These are phyloP conservation scores for Tachyglossus aculeatus DNA, from an alignment of 2,797 vertebrate species.

Conservation along the genomic window DNA sequence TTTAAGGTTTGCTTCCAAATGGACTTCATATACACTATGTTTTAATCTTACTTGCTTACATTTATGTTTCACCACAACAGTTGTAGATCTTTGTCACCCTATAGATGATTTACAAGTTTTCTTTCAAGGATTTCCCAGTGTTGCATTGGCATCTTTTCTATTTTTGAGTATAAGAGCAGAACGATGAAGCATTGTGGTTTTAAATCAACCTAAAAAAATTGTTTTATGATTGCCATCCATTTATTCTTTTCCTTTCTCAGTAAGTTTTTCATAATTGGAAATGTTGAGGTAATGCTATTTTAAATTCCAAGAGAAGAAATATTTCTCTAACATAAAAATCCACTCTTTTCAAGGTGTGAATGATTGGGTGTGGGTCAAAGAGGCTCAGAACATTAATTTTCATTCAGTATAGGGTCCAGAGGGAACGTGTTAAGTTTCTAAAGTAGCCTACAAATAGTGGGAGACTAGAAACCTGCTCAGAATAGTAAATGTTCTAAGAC, in stretches of 20 bases:
- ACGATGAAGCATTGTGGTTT: conserved; percentile 14
- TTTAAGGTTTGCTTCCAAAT: neutral
- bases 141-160: conserved; percentile 11
- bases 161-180: conserved; percentile 27
- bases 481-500: conserved; percentile 31
- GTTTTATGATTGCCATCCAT: conserved; percentile 15
- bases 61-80: conserved; percentile 16
- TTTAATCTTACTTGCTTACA: conserved; percentile 48
- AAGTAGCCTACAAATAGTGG: conserved; percentile 27
- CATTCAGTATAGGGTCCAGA: conserved; percentile 51
- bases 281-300: conserved; percentile 39
- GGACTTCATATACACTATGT: neutral
- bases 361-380: conserved; percentile 52
- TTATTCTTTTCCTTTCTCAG: conserved; percentile 3
- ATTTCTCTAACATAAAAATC: conserved; percentile 27
- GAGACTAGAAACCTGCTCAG: conserved; percentile 21
- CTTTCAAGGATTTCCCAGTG: conserved; percentile 34
- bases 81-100: conserved; percentile 35
- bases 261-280: conserved; percentile 45
- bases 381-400: conserved; percentile 61
- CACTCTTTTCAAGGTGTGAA: conserved; percentile 39
- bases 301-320: conserved; percentile 45
- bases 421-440: conserved; percentile 61
- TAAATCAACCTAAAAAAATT: conserved; percentile 39
- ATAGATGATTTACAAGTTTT: conserved; percentile 28